These are phyloP conservation scores for Paralichthys olivaceus DNA, from an alignment of 2,113 vertebrate species.

Conservation along the genomic window DNA sequence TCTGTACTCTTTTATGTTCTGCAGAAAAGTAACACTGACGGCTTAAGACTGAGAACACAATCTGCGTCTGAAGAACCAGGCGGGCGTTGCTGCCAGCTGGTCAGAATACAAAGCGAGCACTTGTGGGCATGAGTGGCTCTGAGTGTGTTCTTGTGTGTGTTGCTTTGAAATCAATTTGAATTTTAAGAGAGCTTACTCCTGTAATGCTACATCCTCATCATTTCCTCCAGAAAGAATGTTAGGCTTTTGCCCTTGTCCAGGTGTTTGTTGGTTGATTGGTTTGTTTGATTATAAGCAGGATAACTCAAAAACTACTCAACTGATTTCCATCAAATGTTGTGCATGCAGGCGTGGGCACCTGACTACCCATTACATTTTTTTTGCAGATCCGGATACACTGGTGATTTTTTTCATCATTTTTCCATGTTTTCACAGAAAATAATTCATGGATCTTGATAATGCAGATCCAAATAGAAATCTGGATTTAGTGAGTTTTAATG, in stretches of 20 bases:
- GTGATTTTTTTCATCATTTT: too few relatives aligned
- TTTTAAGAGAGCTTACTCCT: not conserved
- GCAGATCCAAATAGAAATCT: too few relatives aligned
- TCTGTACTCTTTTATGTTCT: constrained; percentile 39
- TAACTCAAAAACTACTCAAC: not conserved
- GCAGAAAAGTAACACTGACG: constrained; percentile 35
- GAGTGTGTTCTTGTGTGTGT: constrained; percentile 1
- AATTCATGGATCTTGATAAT: too few relatives aligned
- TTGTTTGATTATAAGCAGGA: too few relatives aligned
- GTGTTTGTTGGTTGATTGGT: not conserved
- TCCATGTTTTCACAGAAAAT: too few relatives aligned
- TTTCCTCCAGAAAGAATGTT: too few relatives aligned
- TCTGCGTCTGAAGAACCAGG: not conserved
- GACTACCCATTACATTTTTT: too few relatives aligned
- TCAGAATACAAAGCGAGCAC: constrained; percentile 45
- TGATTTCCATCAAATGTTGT: too few relatives aligned
- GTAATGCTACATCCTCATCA: not conserved
- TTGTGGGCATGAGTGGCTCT: constrained; percentile 30
- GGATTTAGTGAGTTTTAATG: too few relatives aligned
- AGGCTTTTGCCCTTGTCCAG: not conserved
- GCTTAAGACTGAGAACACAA: constrained; percentile 22
- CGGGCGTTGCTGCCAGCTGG: constrained; percentile 16
- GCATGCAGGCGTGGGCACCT: too few relatives aligned
- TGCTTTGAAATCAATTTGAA: constrained; percentile 7
- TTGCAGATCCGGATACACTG: too few relatives aligned